Evolutionary conservation across 2,113 vertebrate species (phyloP), one percentile per base, ranked within the genome.

Genomic region (Neolamprologus kungweensis): DNA sequence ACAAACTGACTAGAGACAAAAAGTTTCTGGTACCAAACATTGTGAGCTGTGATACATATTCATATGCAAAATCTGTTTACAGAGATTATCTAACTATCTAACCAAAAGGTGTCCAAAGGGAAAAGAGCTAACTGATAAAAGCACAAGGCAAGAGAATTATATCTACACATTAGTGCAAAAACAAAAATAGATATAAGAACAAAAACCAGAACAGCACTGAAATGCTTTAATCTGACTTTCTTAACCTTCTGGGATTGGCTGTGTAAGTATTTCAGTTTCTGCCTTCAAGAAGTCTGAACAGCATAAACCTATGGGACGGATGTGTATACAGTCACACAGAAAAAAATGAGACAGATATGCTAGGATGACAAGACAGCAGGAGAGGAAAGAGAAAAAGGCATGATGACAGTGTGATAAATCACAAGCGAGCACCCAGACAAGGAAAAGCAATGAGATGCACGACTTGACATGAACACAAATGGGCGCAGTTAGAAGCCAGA

Each of bases 381-480:
- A 88, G 33, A 80, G 28, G 35, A 78, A 73, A 28, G 53, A 57
- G 53, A 53, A 51, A 83, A 80, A 79, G n/a, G 63, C 65, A 37
- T 13, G 26, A 51, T 51, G 45, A 63, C 9, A 33, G 42, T 35
- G 78, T 82, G 87, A 86, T 78, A 78, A 83, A 83, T 57, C 83
- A 68, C 26, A 87, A 86, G 79, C 68, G 12, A 89, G 68, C 81
- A 65, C 19, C 45, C 42, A 57, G 83, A 60, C 63, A 80, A n/a
- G 33, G 23, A 84, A 53, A 81, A 50, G 51, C 42, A 68, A 26
- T 19, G 37, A 57, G 84, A 85, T 78, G 87, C 57, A 80, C n/a
- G 16, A 60, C 51, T 23, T 80, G 88, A 85, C 79, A 85, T 47
- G 75, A 85, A 58, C 82, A 86, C 87, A 92, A 84, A 91, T 88